phyloP scores from a whole-genome alignment of 2,113 vertebrate species.

The Spea multiplicata region DNA sequence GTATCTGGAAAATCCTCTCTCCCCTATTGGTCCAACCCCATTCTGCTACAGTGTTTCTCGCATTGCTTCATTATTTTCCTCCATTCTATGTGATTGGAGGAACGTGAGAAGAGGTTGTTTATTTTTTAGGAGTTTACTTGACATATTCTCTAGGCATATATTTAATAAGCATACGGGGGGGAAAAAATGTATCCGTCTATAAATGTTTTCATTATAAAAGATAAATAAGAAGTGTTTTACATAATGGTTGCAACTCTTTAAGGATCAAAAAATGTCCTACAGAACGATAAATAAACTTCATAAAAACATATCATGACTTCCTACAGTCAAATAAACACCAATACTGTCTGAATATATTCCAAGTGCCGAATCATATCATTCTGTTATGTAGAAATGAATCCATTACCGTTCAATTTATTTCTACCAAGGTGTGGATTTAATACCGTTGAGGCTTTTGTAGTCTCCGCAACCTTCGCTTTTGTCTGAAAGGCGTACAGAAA shows the following conservation, averaged over 20 bases:
- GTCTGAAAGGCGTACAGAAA: not conserved
- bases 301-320: not conserved
- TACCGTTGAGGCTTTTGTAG: not conserved
- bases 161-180: too few species aligned
- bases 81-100: too few species aligned
- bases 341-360: not conserved
- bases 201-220: too few species aligned
- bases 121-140: too few species aligned
- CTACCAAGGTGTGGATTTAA: not conserved
- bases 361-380: not conserved
- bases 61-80: too few species aligned
- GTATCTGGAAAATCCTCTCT: too few species aligned
- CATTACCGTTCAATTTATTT: not conserved
- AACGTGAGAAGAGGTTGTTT: too few species aligned
- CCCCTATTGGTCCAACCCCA: too few species aligned
- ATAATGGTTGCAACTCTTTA: not conserved
- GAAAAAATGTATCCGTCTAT: too few species aligned
- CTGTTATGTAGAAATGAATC: conserved; percentile 1
- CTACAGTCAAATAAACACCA: not conserved
- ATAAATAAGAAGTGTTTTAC: too few species aligned
- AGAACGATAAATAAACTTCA: not conserved
- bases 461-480: not conserved
- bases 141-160: too few species aligned
- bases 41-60: too few species aligned
- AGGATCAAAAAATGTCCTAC: not conserved